Conservation (phyloP, 2,113 vertebrate species). For the Phocoena phocoena region DNA sequence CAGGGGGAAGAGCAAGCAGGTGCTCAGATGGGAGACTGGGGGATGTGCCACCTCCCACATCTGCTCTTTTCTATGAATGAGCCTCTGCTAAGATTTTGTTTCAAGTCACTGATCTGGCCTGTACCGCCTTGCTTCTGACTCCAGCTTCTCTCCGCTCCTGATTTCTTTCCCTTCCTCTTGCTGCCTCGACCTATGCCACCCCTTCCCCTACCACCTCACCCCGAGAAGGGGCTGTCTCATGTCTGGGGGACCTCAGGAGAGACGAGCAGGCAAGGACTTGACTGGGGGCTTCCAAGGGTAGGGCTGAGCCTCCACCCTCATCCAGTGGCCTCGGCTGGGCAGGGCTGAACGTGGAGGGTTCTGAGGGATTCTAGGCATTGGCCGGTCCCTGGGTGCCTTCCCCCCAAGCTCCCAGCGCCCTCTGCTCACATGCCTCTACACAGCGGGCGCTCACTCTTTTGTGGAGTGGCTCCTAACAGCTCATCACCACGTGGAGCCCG, state of each 20-base stretch:
- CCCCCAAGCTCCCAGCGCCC: too few species aligned
- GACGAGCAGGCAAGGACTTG: background rate
- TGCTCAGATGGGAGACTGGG: background rate
- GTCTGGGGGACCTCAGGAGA: background rate
- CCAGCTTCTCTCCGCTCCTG: background rate
- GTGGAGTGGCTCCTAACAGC: background rate
- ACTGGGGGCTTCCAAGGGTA: background rate
- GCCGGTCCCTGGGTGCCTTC: background rate
- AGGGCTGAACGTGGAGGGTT: background rate
- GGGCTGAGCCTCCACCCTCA: background rate
- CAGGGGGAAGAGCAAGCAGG: too few species aligned
- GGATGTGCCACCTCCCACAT: too few species aligned
- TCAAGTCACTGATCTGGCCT: background rate
- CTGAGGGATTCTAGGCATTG: background rate
- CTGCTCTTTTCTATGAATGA: background rate
- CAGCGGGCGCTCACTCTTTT: background rate
- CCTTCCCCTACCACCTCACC: background rate
- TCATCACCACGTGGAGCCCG: background rate
- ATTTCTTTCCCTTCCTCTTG: background rate
- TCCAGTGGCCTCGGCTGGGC: background rate
- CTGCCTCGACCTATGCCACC: background rate
- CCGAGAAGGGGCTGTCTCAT: background rate
- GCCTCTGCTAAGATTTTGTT: background rate
- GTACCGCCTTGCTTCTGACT: background rate
- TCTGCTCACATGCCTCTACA: rapidly evolving